A percentile compares a stretch with the other conserved stretches of the same genome.
These are phyloP conservation scores for Netelia virgata DNA, from an alignment of 2,888 invertebrate species.

Conservation along the genomic window DNA sequence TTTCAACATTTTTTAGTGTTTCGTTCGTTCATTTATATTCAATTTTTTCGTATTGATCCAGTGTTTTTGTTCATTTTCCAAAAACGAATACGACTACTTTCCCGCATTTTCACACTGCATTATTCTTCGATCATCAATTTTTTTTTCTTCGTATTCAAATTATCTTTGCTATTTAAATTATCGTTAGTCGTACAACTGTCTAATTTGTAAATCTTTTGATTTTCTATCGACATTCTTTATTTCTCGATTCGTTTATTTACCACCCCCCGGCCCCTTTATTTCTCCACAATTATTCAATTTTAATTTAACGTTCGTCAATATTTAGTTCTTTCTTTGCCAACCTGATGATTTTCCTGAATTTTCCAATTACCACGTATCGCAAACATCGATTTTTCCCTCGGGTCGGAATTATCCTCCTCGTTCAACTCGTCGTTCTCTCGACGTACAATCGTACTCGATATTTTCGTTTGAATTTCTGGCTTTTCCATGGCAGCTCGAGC, in stretches of 20 bases:
- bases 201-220: background rate
- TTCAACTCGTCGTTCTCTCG: too few species aligned
- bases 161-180: too few species aligned
- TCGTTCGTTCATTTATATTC: background rate
- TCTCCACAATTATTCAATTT: background rate
- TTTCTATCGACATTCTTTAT: background rate
- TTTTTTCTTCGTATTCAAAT: too few species aligned
- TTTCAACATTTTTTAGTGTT: background rate
- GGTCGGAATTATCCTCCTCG: too few species aligned
- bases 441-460: slow-evolving; percentile 15
- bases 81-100: background rate
- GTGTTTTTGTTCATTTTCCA: background rate
- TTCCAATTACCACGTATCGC: too few species aligned
- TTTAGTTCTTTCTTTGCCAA: background rate
- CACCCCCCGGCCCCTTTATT: background rate
- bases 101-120: background rate
- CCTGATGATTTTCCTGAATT: background rate
- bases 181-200: background rate
- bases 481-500: slow-evolving; percentile 28
- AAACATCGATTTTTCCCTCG: too few species aligned
- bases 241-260: background rate
- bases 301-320: background rate
- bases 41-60: background rate
- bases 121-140: background rate
- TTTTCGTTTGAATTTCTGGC: slow-evolving; percentile 20